Evolutionary conservation across 1,140 invertebrate genomes (phyloP).

Genomic region (Pseudomyrmex sp.): DNA sequence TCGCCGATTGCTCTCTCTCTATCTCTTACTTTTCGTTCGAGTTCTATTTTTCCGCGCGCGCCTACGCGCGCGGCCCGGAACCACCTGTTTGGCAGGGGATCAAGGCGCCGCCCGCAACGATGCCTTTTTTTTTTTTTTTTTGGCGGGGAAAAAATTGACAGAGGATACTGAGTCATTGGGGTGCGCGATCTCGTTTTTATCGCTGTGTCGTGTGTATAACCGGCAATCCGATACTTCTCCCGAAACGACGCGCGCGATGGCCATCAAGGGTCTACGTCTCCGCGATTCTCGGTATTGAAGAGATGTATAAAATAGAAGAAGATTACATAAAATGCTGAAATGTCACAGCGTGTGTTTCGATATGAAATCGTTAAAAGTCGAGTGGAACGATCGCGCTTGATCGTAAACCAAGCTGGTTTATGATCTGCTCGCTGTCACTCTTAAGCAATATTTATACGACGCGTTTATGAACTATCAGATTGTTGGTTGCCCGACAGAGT

Average conservation of each 20-base stretch:
- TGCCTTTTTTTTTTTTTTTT: constrained; percentile 30
- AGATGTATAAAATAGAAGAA: constrained; percentile 27
- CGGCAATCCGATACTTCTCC: constrained; percentile 42
- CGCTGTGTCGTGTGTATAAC: not conserved
- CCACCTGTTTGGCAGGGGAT: constrained; percentile 83
- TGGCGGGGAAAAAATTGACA: constrained; percentile 45
- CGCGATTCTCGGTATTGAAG: no score
- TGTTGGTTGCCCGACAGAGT: constrained; percentile 3
- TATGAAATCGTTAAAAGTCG: constrained; percentile 36
- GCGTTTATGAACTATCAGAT: constrained; percentile 37
- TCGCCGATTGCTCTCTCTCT: constrained; percentile 42
- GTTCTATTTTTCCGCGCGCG: constrained; percentile 75
- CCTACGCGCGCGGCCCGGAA: constrained; percentile 69
- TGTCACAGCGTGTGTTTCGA: constrained; percentile 16
- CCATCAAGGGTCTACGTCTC: not conserved
- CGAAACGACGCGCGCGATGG: not conserved
- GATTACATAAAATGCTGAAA: constrained; percentile 25
- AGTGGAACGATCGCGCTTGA: constrained; percentile 7
- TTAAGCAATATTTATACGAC: constrained; percentile 52
- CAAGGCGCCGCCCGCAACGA: constrained; percentile 68
- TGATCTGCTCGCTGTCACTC: constrained; percentile 22
- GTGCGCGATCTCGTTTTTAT: constrained; percentile 34
- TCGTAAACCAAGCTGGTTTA: constrained; percentile 49
- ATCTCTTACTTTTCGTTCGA: constrained; percentile 70
- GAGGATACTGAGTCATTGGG: not conserved